A percentile compares a stretch with the other conserved stretches of the same genome.
phyloP scores from a whole-genome alignment of 1,140 invertebrate genomes.

The Amyelois transitella region DNA sequence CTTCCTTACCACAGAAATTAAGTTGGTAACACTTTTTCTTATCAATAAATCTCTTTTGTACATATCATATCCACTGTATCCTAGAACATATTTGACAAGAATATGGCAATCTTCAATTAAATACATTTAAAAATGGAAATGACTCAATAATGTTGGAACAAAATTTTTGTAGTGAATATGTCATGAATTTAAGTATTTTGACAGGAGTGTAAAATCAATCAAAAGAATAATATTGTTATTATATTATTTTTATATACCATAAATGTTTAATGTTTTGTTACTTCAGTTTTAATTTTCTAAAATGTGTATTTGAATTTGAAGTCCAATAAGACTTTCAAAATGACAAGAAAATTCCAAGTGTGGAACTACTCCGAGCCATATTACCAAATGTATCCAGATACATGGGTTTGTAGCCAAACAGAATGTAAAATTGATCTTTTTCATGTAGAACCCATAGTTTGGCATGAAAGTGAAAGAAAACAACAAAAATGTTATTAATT shows the following conservation, averaged over 20 bases:
- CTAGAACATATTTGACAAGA: not conserved
- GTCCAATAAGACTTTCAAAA: constrained; percentile 38
- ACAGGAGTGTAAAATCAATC: constrained; percentile 55
- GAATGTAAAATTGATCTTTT: too few species aligned
- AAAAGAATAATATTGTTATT: constrained; percentile 38
- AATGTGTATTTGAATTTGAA: constrained; percentile 39
- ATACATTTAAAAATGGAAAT: constrained; percentile 55
- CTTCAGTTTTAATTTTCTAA: constrained; percentile 36
- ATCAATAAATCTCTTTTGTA: not conserved
- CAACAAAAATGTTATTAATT: too few species aligned
- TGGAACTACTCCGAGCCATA: constrained; percentile 70
- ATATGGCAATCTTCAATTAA: constrained; percentile 25
- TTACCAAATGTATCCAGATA: constrained; percentile 70
- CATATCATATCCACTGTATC: too few species aligned
- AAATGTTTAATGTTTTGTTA: constrained; percentile 35
- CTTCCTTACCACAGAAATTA: not conserved
- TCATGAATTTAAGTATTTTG: constrained; percentile 50
- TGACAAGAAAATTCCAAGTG: constrained; percentile 73
- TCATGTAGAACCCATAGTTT: too few species aligned
- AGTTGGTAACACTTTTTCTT: not conserved
- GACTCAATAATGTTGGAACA: constrained; percentile 32
- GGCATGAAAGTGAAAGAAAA: too few species aligned
- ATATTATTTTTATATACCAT: constrained; percentile 35
- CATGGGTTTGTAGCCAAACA: constrained; percentile 54
- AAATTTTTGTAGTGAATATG: constrained; percentile 57